Evolutionary conservation across 2,888 invertebrate genomes (phyloP).

Genomic region (Petrolisthes cinctipes): DNA sequence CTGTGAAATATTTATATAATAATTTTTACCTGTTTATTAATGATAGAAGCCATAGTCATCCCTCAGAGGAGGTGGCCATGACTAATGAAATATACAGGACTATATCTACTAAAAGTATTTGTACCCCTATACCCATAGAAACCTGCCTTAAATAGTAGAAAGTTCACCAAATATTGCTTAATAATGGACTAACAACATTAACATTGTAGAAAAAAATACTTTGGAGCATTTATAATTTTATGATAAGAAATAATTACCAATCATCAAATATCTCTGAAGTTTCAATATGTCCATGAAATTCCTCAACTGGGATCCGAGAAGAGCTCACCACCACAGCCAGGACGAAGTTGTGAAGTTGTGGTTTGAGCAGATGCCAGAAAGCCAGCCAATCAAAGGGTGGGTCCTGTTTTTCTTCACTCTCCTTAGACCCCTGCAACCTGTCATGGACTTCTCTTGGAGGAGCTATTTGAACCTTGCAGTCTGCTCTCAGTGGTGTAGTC

Average conservation of each 20-base stretch:
- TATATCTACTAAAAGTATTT: no score
- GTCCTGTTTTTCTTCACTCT: slow-evolving; percentile 66
- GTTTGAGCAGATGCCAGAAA: slow-evolving; percentile 80
- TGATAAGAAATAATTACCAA: not conserved
- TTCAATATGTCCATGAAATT: not conserved
- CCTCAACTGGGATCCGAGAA: not conserved
- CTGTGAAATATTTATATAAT: slow-evolving; percentile 73
- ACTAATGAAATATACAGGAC: no score
- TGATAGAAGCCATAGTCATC: no score
- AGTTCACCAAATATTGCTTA: no score
- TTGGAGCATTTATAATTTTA: no score
- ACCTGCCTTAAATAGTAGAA: no score
- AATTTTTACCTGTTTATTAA: no score
- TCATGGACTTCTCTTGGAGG: slow-evolving; percentile 34
- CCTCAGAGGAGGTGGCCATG: no score
- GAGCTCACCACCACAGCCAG: slow-evolving; percentile 82
- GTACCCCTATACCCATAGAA: no score
- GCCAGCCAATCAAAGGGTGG: slow-evolving; percentile 82
- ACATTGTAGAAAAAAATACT: not conserved
- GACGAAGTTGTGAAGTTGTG: slow-evolving; percentile 82
- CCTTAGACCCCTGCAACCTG: slow-evolving; percentile 32
- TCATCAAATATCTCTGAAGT: not conserved
- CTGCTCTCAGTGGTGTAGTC: slow-evolving; percentile 18
- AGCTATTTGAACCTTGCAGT: slow-evolving; percentile 38
- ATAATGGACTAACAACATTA: no score